Evolutionary conservation across 2,797 vertebrate species (phyloP), one percentile per base, ranked within the genome.

Genomic region (Eulemur rubriventer): DNA sequence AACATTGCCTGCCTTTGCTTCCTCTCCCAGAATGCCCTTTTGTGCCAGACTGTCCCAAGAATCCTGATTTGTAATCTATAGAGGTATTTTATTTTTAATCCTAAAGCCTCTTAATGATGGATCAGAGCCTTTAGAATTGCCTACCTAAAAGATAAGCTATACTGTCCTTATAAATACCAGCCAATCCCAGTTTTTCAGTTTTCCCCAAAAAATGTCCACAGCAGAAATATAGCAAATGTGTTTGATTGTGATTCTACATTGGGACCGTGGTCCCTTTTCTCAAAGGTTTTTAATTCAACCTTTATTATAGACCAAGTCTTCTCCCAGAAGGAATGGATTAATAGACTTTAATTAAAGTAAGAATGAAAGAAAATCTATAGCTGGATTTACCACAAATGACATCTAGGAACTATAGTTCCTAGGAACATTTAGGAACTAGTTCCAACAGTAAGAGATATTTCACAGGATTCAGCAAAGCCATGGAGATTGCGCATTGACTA

Each of bases 51-150:
- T 88, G 82, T 98, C 97, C 98, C 89, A 81, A 97, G 96, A 98
- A 98, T 94, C 96, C 96, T 96, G 95, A 97, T 98, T 98, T 98
- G 96, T 97, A 98, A 98, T 98, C 97, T 96, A 94, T 95, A 97
- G 96, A 98, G 86, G 83, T 98, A 96, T 97, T 98, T 98, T 98
- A 98, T 98, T 98, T 98, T 98, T 98, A 97, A 98, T 97, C 96
- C 97, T 95, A 98, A 96, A 97, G 97, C 97, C 98, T 98, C 96
- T 95, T 98, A 97, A 97, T 98, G 97, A 98, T 98, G 94, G 96
- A 97, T 97, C 91, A 97, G 96, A 97, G 96, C 94, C 96, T 98
- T 98, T 98, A 98, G 93, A 98, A 98, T 97, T 96, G 83, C 94
- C 97, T 98, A 89, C 93, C 96, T 95, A 96, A 86, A 78, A 97